Evolutionary conservation across 2,797 vertebrate species (phyloP).

Genomic region (Microtus agrestis): DNA sequence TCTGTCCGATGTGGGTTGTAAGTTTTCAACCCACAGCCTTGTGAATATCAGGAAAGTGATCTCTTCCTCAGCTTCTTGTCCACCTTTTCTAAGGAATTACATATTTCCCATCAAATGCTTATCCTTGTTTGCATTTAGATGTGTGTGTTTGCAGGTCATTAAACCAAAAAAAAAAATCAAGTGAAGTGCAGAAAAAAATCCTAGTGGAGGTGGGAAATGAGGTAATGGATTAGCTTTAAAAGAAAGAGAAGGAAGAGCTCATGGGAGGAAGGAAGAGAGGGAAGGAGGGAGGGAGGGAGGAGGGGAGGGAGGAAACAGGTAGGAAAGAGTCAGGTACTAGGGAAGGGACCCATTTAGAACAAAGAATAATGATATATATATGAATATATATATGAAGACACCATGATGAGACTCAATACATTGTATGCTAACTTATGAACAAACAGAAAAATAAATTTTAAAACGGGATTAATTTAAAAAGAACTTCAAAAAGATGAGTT

Average conservation of each 20-base stretch:
- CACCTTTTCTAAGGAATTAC: background rate
- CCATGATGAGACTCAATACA: background rate
- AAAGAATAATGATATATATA: background rate
- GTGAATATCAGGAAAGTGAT: background rate
- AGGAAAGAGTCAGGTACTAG: too few species aligned
- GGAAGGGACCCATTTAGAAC: background rate
- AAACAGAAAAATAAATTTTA: background rate
- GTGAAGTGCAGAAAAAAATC: background rate
- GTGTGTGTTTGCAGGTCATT: background rate
- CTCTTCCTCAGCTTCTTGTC: background rate
- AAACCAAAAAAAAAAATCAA: background rate
- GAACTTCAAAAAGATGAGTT: background rate
- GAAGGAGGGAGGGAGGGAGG: too few species aligned
- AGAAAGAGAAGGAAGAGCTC: background rate
- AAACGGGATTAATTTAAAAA: background rate
- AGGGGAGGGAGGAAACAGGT: background rate
- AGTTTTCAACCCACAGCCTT: background rate
- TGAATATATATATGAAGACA: background rate
- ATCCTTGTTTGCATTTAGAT: background rate
- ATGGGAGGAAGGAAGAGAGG: too few species aligned
- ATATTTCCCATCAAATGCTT: background rate
- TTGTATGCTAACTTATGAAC: background rate
- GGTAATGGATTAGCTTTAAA: background rate
- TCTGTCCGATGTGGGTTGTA: background rate
- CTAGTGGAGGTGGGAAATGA: background rate